Evolutionary conservation across 2,113 vertebrate species (phyloP).

Genomic region (Lathamus discolor): DNA sequence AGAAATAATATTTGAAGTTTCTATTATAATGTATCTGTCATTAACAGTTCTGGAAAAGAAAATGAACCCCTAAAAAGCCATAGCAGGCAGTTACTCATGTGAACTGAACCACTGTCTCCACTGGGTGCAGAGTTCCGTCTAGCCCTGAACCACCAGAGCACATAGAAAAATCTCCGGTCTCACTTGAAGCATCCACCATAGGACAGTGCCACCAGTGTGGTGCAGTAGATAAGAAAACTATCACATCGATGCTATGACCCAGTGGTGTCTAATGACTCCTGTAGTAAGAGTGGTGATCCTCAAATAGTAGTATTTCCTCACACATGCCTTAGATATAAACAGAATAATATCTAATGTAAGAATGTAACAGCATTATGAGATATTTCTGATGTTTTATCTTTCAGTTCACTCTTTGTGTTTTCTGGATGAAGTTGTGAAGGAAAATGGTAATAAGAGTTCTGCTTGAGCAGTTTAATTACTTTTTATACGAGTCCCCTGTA

Average conservation of each 20-base stretch:
- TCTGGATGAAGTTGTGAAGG: constrained; percentile 26
- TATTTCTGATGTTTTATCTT: constrained; percentile 25
- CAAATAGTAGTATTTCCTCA: neutral
- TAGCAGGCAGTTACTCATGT: neutral
- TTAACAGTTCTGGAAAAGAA: neutral
- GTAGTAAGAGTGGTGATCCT: neutral
- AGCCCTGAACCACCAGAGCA: neutral
- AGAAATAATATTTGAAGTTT: neutral
- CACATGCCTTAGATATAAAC: neutral
- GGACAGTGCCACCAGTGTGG: neutral
- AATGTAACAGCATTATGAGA: neutral
- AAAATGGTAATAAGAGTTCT: constrained; percentile 49
- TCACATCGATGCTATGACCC: rapidly evolving
- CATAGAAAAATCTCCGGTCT: neutral
- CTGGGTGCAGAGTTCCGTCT: neutral
- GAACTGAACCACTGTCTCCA: neutral
- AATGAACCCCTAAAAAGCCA: neutral
- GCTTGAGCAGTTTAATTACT: constrained; percentile 52
- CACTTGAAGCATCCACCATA: neutral
- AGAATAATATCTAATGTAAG: neutral
- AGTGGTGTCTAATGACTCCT: neutral
- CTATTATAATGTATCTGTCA: neutral
- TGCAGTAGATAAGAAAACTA: neutral
- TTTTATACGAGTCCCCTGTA: neutral
- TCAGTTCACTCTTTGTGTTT: constrained; percentile 16